Evolutionary conservation across 1,140 invertebrate genomes (phyloP), one percentile per base, ranked within the genome.

Genomic region (Hyles vespertilio): DNA sequence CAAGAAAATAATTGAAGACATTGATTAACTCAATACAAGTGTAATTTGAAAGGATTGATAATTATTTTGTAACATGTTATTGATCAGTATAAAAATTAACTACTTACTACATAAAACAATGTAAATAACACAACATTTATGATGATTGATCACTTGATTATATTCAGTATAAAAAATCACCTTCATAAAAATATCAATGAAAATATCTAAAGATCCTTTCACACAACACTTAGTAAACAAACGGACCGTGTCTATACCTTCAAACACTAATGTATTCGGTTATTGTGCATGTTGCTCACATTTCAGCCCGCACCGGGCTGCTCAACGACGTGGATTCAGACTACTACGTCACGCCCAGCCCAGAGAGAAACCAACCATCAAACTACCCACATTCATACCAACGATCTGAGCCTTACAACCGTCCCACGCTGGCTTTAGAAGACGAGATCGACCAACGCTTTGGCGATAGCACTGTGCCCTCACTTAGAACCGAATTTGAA

Each of bases 381-480:
- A 72, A 86, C 22, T 81, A 90, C 45, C 77, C 88, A 3, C 78
- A 85, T 46, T 82, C 83, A 22, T 81, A 90, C 45, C 77, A 89
- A 3, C 78, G 86, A 47, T 82, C 83, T 0, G 89, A 90, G 52
- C 62, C 81, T 1, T 84, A 81, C 68, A 77, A 81, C 65, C 34
- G 72, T 6, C 56, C 74, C 1, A 63, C 65, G 8, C 67, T 89
- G 7, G 86, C 89, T 4, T 58, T 91, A 3, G 91, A 91, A 7
- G 90, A 92, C 56, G 92, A 93, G 58, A 85, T 93, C 7, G 92
- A 92, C 61, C 84, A 90, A 0, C 81, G 92, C 3, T 93, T 93
- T 67, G 92, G 92, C 0, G 89, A 90, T 1, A 92, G 92, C 64
- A 91, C 92, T 0, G 77, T 91, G 12, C 77, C 89, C n/a, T 69